phyloP scores from a whole-genome alignment of 2,113 vertebrate genomes.

The Ia io region DNA sequence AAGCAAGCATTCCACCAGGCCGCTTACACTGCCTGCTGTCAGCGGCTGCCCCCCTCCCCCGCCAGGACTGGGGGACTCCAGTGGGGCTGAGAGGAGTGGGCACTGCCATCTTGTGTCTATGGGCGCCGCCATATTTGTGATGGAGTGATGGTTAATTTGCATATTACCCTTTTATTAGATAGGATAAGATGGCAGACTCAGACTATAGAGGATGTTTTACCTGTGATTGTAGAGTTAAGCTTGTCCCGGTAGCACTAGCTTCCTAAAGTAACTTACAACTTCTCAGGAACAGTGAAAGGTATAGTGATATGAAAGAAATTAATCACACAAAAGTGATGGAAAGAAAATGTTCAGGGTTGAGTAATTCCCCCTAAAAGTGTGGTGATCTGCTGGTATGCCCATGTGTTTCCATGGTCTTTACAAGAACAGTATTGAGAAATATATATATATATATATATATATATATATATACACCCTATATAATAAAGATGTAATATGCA shows the following conservation, averaged over 20 bases:
- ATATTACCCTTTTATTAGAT: no score
- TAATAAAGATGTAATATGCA: no score
- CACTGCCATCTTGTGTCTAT: no score
- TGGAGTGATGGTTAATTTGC: no score
- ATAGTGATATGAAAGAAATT: background rate
- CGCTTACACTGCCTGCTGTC: no score
- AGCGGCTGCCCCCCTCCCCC: no score
- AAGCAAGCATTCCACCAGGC: no score
- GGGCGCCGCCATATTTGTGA: no score
- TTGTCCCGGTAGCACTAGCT: background rate
- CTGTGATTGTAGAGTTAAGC: background rate
- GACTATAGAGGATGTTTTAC: background rate
- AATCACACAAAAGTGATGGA: slow-evolving; percentile 8
- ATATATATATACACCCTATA: no score
- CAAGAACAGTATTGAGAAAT: slow-evolving; percentile 32
- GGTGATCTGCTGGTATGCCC: background rate
- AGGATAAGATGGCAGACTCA: background rate
- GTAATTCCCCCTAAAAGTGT: slow-evolving; percentile 39
- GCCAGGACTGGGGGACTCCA: no score
- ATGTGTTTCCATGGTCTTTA: slow-evolving; percentile 9
- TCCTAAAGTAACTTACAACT: background rate
- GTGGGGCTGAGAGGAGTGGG: no score
- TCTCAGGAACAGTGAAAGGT: background rate
- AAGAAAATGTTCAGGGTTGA: slow-evolving; percentile 4
- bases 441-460: no score